A percentile compares a stretch with the other conserved stretches of the same genome.
Conservation (phyloP, 2,797 vertebrate genomes). For the Garrulus glandarius region DNA sequence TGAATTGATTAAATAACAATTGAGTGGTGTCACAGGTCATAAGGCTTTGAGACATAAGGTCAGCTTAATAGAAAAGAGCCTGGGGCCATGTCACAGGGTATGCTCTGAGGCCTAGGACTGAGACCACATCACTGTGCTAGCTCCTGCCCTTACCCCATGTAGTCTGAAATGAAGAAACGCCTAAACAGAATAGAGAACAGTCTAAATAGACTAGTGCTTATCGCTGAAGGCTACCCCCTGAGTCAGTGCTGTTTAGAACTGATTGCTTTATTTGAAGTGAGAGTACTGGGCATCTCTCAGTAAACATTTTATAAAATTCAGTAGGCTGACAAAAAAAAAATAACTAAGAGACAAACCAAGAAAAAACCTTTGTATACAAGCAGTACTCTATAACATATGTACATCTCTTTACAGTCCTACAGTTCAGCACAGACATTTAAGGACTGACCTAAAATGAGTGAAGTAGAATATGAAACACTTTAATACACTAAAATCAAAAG, state of each 20-base stretch:
- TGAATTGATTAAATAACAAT: constrained; percentile 78
- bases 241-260: background rate
- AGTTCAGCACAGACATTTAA: background rate
- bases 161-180: constrained; percentile 68
- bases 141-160: constrained; percentile 55
- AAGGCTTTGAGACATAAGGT: constrained; percentile 64
- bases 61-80: constrained; percentile 69
- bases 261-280: constrained; percentile 13
- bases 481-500: background rate
- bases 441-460: background rate
- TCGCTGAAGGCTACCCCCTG: background rate
- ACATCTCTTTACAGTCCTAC: background rate
- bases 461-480: background rate
- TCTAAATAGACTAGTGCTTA: constrained; percentile 28
- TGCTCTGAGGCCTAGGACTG: constrained; percentile 46
- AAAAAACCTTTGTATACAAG: background rate
- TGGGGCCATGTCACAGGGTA: constrained; percentile 57
- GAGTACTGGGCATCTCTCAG: background rate
- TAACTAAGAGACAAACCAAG: background rate
- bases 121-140: constrained; percentile 31
- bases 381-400: background rate
- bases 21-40: constrained; percentile 77
- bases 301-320: constrained; percentile 15
- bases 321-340: background rate
- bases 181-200: constrained; percentile 10